A percentile compares a stretch with the other conserved stretches of the same genome.
These are phyloP conservation scores for Siniperca chuatsi DNA, from an alignment of 2,113 vertebrate genomes.

Conservation along the genomic window DNA sequence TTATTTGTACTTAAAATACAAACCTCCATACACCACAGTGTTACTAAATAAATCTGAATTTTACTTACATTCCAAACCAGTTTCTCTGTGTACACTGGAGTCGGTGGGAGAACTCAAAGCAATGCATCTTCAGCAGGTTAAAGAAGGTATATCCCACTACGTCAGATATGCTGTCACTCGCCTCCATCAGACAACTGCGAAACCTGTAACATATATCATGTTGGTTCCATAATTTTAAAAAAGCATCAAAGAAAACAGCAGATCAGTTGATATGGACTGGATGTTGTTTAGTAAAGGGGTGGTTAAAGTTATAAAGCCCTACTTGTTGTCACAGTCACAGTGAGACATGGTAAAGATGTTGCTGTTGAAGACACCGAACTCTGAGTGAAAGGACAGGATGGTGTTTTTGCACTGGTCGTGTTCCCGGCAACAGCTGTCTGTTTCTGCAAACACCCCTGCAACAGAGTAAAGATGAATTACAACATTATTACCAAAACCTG, in stretches of 20 bases:
- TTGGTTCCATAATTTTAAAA: neutral
- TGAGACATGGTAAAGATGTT: constrained; percentile 92
- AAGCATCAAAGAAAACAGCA: neutral
- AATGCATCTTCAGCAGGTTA: constrained; percentile 88
- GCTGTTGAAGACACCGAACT: constrained; percentile 89
- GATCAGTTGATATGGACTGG: neutral
- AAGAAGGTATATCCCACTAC: constrained; percentile 90
- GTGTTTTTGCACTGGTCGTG: constrained; percentile 89
- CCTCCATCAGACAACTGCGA: constrained; percentile 83
- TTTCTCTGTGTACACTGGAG: constrained; percentile 84
- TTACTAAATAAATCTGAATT: neutral
- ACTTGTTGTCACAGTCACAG: constrained; percentile 91
- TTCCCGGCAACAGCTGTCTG: constrained; percentile 90
- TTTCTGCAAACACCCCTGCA: constrained; percentile 87
- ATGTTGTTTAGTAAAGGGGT: no score
- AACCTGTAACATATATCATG: constrained; percentile 80
- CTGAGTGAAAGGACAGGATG: constrained; percentile 86
- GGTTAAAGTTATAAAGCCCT: constrained; percentile 11
- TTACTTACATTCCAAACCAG: constrained; percentile 84
- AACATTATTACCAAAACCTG: neutral
- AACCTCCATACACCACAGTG: neutral
- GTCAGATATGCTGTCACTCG: constrained; percentile 84
- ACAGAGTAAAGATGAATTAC: neutral
- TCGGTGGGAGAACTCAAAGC: constrained; percentile 87
- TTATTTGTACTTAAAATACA: neutral